Conservation (phyloP, 2,113 vertebrate genomes). For the Prochilodus magdalenae region DNA sequence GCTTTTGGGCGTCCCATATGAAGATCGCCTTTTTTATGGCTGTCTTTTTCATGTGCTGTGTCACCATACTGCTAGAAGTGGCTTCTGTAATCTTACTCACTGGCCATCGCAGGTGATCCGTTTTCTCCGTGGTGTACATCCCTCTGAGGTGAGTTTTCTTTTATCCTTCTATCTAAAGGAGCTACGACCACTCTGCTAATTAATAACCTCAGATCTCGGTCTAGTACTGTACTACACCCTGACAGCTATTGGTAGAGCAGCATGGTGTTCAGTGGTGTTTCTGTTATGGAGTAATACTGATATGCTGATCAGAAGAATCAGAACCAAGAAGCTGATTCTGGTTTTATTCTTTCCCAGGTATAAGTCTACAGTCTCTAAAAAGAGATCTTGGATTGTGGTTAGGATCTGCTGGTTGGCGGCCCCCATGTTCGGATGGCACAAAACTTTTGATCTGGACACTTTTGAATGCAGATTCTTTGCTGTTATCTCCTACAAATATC, state of each 20-base stretch:
- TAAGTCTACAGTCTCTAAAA: conserved; percentile 47
- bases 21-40: conserved; percentile 66
- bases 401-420: conserved; percentile 82
- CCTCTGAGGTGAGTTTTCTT: conserved; percentile 71
- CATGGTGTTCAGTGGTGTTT: no score
- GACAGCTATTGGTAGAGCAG: no score
- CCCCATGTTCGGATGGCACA: conserved; percentile 87
- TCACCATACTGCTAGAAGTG: conserved; percentile 76
- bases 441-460: not conserved
- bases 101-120: conserved; percentile 87
- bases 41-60: conserved; percentile 86
- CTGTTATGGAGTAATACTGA: no score
- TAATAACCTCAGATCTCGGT: no score
- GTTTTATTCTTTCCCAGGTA: conserved; percentile 7
- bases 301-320: no score
- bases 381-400: conserved; percentile 76
- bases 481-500: conserved; percentile 79
- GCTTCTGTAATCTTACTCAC: conserved; percentile 85
- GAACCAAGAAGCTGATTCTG: not conserved
- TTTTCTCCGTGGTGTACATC: conserved; percentile 82
- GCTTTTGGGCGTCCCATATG: conserved; percentile 72
- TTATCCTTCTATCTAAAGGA: no score
- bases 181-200: no score
- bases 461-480: conserved; percentile 67
- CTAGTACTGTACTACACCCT: no score